A percentile compares a stretch with the other conserved stretches of the same genome.
These are phyloP conservation scores for Sinocyclocheilus anophthalmus DNA, from an alignment of 2,113 vertebrate genomes.

Conservation along the genomic window DNA sequence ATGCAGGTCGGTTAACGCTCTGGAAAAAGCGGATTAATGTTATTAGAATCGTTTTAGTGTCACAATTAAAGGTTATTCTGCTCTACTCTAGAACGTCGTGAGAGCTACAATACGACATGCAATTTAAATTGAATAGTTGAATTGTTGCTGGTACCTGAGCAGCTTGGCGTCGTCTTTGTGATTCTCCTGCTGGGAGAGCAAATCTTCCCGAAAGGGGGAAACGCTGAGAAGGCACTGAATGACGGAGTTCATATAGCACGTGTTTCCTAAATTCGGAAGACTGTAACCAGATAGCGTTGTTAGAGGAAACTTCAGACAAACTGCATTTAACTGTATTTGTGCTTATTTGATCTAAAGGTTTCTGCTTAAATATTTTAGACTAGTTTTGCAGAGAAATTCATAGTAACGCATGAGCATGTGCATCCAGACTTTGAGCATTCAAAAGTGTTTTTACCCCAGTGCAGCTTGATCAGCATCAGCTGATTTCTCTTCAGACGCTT, in stretches of 20 bases:
- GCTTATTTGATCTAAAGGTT: neutral
- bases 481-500: neutral
- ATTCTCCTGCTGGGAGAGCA: neutral
- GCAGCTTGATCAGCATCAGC: neutral
- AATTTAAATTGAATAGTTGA: neutral
- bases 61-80: neutral
- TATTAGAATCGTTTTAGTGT: neutral
- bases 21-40: neutral
- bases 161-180: neutral
- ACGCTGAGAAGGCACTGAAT: constrained; percentile 27
- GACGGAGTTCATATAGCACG: constrained; percentile 8
- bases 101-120: neutral
- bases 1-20: neutral
- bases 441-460: neutral
- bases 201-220: neutral
- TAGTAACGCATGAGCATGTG: neutral
- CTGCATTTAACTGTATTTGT: neutral
- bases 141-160: neutral
- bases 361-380: neutral
- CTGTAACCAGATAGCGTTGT: neutral
- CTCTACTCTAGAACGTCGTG: neutral
- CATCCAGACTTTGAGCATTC: neutral
- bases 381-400: neutral
- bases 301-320: neutral
- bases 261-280: neutral